phyloP scores from a whole-genome alignment of 1,140 invertebrate genomes.

The Bombus haemorrhoidalis region DNA sequence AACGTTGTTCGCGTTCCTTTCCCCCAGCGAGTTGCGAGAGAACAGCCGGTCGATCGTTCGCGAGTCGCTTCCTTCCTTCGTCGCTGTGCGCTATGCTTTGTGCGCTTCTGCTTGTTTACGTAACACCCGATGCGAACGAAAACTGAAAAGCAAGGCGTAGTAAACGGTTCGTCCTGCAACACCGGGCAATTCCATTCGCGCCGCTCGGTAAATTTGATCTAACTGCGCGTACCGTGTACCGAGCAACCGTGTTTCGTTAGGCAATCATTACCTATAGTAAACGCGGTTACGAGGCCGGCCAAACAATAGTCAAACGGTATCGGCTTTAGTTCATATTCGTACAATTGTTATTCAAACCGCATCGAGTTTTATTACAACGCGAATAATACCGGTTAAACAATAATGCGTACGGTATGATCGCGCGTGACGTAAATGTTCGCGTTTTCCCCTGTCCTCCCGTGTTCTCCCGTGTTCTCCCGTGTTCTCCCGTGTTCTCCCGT shows the following conservation, averaged over 20 bases:
- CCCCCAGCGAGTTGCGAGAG: too few species aligned
- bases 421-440: constrained; percentile 5
- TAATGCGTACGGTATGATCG: constrained; percentile 26
- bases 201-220: constrained; percentile 45
- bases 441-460: neutral
- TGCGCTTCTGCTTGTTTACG: neutral
- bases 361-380: constrained; percentile 55
- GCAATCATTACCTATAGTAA: constrained; percentile 55
- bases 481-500: neutral
- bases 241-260: constrained; percentile 51
- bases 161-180: constrained; percentile 8
- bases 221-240: constrained; percentile 7
- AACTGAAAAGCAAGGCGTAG: neutral
- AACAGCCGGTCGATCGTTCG: too few species aligned
- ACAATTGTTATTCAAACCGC: constrained; percentile 58
- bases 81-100: neutral
- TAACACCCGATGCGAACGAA: neutral
- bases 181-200: constrained; percentile 9
- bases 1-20: neutral
- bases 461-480: neutral
- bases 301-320: constrained; percentile 59
- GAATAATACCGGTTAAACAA: constrained; percentile 51
- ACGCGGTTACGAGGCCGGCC: constrained; percentile 50
- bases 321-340: constrained; percentile 51
- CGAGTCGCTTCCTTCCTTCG: too few species aligned